Conservation (phyloP, 2,888 invertebrate genomes). For the Priocnemis perturbator region DNA sequence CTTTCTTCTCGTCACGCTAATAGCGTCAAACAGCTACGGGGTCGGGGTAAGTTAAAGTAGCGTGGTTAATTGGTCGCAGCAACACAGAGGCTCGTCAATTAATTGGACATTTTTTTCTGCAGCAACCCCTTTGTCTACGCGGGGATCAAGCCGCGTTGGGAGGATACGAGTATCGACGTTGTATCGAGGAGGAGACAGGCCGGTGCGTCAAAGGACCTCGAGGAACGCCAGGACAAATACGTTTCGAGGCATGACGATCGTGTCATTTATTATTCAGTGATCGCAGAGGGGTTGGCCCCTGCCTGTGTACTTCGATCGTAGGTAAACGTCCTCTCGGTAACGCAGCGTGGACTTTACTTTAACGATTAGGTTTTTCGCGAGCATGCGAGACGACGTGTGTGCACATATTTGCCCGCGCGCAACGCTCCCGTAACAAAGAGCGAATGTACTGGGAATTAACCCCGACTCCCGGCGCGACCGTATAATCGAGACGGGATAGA, state of each 20-base stretch:
- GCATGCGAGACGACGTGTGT: constrained; percentile 31
- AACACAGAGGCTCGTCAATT: background rate
- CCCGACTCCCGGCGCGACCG: constrained; percentile 6
- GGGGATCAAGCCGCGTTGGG: constrained; percentile 33
- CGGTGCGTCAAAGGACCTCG: constrained; percentile 47
- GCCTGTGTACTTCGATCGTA: constrained; percentile 49
- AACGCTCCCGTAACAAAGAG: background rate
- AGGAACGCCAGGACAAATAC: constrained; percentile 54
- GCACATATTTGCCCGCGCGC: constrained; percentile 6
- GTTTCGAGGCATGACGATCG: constrained; percentile 54
- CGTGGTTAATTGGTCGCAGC: no score
- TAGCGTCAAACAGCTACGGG: no score
- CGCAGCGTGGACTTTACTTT: constrained; percentile 56
- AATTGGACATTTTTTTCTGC: background rate
- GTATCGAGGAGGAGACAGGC: constrained; percentile 36
- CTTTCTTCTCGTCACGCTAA: no score
- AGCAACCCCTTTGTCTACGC: constrained; percentile 11
- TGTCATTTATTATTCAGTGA: constrained; percentile 54
- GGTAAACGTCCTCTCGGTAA: constrained; percentile 50
- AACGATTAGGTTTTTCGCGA: constrained; percentile 55
- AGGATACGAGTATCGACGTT: constrained; percentile 54
- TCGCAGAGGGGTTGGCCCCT: constrained; percentile 49
- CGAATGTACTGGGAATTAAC: background rate
- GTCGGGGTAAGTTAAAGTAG: no score
- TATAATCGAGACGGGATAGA: no score